phyloP scores from a whole-genome alignment of 2,888 invertebrate species.

The Drosophila kanekoi region DNA sequence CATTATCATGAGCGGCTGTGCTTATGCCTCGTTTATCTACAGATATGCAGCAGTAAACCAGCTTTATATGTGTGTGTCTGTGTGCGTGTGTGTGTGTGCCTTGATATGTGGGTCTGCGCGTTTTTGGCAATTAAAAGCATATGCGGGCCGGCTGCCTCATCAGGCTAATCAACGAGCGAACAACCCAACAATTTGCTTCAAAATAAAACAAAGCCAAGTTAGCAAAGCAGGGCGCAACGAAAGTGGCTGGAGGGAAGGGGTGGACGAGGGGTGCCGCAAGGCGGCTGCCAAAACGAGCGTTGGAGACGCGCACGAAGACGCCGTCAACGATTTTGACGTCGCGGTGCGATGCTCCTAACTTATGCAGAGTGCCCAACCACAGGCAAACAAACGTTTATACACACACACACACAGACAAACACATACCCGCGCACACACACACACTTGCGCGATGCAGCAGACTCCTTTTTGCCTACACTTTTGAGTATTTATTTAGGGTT shows the following conservation, averaged over 20 bases:
- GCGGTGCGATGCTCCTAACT: conserved; percentile 52
- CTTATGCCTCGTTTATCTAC: conserved; percentile 3
- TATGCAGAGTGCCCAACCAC: conserved; percentile 60
- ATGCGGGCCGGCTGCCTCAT: conserved; percentile 63
- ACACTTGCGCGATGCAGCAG: conserved; percentile 58
- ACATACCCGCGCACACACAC: conserved; percentile 20
- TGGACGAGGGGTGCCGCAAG: neutral
- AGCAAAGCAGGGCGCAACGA: conserved; percentile 8
- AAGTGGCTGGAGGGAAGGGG: too few relatives aligned
- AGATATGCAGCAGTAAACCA: neutral
- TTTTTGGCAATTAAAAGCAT: conserved; percentile 74
- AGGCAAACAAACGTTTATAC: conserved; percentile 42
- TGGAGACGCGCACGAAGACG: conserved; percentile 56
- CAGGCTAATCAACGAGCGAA: conserved; percentile 68
- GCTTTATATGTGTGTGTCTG: neutral
- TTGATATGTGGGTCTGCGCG: conserved; percentile 57
- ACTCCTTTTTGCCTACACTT: conserved; percentile 55
- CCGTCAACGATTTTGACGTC: conserved; percentile 43
- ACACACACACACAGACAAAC: conserved; percentile 10
- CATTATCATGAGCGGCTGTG: conserved; percentile 22
- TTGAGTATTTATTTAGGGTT: conserved; percentile 66
- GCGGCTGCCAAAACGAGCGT: conserved; percentile 53
- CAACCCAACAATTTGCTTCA: conserved; percentile 64
- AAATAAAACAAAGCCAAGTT: conserved; percentile 63
- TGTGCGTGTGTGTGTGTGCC: conserved; percentile 10